Base-by-base conservation (phyloP, 2,113 vertebrate genomes). In the Myotis yumanensis region DNA sequence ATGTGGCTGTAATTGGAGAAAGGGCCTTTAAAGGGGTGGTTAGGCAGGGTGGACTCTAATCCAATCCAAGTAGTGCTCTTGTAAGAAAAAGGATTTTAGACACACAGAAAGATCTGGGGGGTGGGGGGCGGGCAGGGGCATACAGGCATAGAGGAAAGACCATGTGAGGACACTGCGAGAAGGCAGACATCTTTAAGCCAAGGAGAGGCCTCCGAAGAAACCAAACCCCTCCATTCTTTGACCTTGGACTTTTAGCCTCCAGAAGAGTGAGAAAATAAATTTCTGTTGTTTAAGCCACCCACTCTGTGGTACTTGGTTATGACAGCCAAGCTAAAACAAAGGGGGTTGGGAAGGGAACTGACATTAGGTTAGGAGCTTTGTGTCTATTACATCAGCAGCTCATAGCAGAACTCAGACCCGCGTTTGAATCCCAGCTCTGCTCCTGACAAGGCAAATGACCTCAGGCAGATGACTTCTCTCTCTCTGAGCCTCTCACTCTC, bases 141-240 rank as follows among this genome's bases (percentile, higher is more conserved):
- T 52, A n/a, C 28, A 30, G 2, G 2, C n/a, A 64, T 0, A 40
- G 25, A 66, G 51, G 11, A 32, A 48, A 64, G 81, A 80, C 7
- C 14, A 11, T 0, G 7, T 6, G n/a, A n/a, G 43, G 37, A 35
- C 37, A 20, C 10, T n/a, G 57, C 0, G 0, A 69, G 52, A 32
- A 64, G n/a, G 18, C 2, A 5, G 68, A 28, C 11, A 12, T 9
- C 72, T 11, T 30, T 0, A 51, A 18, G 32, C 37, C 37, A 35
- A 22, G 75, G 46, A 17, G 25, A 68, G 57, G 32, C 64, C 37
- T 46, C 43, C 1, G 17, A 66, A 57, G 91, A 79, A 32, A 71
- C 22, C 37, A 59, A 3, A 35, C 48, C 54, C 43, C 10, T 8
- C 2, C 17, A 62, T 11, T 30, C 64, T 48, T 64, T 62, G 88